These are phyloP conservation scores for Pteromalus puparum DNA, from an alignment of 1,140 invertebrate species.

Conservation along the genomic window DNA sequence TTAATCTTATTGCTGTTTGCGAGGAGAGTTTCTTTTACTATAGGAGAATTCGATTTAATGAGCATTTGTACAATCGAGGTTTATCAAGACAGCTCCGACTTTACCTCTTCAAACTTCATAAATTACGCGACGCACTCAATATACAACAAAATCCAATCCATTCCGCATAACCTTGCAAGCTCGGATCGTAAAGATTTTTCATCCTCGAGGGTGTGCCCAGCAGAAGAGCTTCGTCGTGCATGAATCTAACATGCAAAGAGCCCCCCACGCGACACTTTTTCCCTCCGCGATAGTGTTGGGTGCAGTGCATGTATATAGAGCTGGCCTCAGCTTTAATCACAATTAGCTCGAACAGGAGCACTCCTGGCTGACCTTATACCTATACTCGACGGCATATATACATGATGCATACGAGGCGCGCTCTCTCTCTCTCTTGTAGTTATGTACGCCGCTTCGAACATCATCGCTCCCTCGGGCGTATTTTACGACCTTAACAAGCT, in stretches of 20 bases:
- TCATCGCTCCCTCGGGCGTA: background rate
- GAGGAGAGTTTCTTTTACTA: too few relatives aligned
- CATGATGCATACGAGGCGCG: background rate
- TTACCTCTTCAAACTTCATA: too few relatives aligned
- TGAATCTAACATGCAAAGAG: background rate
- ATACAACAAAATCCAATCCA: background rate
- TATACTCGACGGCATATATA: background rate
- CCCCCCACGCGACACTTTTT: background rate
- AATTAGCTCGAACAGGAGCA: slow-evolving; percentile 3
- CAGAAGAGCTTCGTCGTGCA: background rate
- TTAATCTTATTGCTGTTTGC: too few relatives aligned
- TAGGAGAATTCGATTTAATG: too few relatives aligned
- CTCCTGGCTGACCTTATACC: background rate
- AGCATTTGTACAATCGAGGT: too few relatives aligned
- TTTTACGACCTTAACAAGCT: background rate
- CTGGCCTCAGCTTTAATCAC: background rate
- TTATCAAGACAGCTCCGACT: too few relatives aligned
- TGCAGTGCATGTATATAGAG: background rate
- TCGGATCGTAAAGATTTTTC: background rate
- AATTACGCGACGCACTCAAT: too few relatives aligned
- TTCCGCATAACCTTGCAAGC: background rate
- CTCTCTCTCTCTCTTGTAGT: background rate
- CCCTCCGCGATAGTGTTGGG: background rate
- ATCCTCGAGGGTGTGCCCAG: background rate
- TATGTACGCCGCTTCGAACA: background rate